phyloP scores from a whole-genome alignment of 2,797 vertebrate genomes.

The Phoeniculus purpureus region DNA sequence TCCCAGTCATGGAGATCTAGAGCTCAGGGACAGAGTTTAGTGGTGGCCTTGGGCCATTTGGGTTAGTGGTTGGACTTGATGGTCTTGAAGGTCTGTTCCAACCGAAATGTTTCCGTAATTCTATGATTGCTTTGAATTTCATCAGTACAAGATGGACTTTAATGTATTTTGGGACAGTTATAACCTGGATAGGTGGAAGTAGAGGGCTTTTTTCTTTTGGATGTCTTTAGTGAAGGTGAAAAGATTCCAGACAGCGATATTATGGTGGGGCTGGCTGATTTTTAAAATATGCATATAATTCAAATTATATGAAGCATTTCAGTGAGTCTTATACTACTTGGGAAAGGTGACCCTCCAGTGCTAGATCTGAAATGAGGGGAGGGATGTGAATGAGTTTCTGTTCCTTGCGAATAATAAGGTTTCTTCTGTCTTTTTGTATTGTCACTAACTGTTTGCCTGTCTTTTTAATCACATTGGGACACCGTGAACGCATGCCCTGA shows the following conservation, averaged over 20 bases:
- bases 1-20: no score
- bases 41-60: no score
- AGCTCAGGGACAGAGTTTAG: no score
- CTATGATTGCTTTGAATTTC: background rate
- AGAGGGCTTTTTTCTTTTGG: no score
- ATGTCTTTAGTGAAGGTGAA: background rate
- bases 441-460: background rate
- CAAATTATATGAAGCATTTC: background rate
- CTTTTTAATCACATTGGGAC: background rate
- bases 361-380: background rate
- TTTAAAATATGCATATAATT: background rate
- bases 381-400: background rate
- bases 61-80: no score
- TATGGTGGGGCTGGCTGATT: background rate
- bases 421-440: background rate
- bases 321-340: background rate
- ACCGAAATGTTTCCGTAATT: no score
- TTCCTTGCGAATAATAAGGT: background rate
- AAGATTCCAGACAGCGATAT: background rate
- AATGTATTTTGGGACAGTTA: background rate
- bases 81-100: no score
- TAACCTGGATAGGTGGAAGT: background rate
- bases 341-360: background rate
- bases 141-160: background rate
- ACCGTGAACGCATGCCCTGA: background rate